phyloP scores from a whole-genome alignment of 2,797 vertebrate genomes.

The Labeo calbasu region DNA sequence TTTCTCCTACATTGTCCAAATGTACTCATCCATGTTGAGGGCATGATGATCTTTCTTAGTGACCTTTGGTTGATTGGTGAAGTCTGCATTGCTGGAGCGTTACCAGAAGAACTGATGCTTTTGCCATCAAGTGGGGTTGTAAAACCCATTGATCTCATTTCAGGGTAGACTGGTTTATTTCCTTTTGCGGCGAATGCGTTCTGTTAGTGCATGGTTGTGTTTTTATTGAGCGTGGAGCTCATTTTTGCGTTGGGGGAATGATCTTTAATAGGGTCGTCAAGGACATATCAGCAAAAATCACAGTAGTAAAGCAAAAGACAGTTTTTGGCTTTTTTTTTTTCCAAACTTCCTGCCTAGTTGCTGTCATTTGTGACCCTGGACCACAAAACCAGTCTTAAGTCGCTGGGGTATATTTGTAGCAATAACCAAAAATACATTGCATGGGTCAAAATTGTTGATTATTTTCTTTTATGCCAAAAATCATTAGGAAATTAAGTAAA shows the following conservation, averaged over 20 bases:
- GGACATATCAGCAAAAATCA: conserved; percentile 18
- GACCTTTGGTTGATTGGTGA: conserved; percentile 28
- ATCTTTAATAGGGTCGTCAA: not conserved
- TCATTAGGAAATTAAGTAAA: no score
- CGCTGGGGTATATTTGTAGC: no score
- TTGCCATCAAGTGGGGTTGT: conserved; percentile 20
- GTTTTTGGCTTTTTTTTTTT: not conserved
- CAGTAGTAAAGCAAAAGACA: not conserved
- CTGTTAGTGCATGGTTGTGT: conserved; percentile 10
- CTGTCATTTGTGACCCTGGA: conserved; percentile 20
- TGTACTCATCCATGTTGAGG: conserved; percentile 8
- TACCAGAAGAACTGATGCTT: not conserved
- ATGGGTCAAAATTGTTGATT: no score
- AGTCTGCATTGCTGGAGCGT: not conserved
- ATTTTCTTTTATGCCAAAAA: no score
- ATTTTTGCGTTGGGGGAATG: conserved; percentile 9
- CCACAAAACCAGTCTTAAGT: no score
- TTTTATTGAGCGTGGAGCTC: conserved; percentile 32
- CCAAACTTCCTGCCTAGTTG: not conserved
- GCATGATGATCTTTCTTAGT: conserved; percentile 19
- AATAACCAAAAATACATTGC: no score
- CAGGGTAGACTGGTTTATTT: conserved; percentile 49
- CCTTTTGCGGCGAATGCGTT: not conserved
- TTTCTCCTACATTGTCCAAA: not conserved
- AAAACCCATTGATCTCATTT: conserved; percentile 56